Conservation (phyloP, 2,113 vertebrate genomes). For the Willisornis vidua region DNA sequence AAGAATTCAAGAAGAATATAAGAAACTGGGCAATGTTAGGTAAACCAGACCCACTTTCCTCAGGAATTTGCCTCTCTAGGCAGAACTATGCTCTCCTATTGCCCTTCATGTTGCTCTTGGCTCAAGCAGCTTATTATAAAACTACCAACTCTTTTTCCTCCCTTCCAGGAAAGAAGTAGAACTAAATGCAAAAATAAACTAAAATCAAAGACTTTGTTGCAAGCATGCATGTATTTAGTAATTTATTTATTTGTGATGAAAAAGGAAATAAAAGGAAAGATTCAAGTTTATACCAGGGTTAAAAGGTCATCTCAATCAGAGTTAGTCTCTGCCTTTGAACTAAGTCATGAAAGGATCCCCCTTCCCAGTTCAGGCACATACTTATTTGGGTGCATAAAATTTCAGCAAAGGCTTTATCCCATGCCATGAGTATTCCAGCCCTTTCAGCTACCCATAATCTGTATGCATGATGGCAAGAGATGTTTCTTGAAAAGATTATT, state of each 20-base stretch:
- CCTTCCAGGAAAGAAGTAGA: background rate
- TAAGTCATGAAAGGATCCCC: fast-evolving
- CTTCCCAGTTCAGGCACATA: background rate
- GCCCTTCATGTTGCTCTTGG: background rate
- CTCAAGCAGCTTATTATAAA: background rate
- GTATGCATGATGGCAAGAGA: background rate
- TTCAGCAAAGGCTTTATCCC: background rate
- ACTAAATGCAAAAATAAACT: background rate
- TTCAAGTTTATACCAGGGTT: background rate
- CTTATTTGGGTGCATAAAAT: background rate
- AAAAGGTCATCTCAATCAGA: background rate
- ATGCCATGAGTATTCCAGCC: fast-evolving
- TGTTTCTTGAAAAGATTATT: background rate
- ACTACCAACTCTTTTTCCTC: background rate
- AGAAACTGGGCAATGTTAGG: constrained; percentile 92
- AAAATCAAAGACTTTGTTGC: background rate
- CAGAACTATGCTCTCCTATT: background rate
- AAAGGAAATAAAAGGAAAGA: background rate
- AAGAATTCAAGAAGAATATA: constrained; percentile 94
- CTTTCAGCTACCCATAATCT: background rate
- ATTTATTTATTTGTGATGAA: background rate
- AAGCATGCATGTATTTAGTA: background rate
- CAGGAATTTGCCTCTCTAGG: background rate
- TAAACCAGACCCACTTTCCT: constrained; percentile 36
- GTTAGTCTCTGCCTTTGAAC: background rate